Evolutionary conservation across 2,113 vertebrate species (phyloP).

Genomic region (Pseudopodoces humilis): DNA sequence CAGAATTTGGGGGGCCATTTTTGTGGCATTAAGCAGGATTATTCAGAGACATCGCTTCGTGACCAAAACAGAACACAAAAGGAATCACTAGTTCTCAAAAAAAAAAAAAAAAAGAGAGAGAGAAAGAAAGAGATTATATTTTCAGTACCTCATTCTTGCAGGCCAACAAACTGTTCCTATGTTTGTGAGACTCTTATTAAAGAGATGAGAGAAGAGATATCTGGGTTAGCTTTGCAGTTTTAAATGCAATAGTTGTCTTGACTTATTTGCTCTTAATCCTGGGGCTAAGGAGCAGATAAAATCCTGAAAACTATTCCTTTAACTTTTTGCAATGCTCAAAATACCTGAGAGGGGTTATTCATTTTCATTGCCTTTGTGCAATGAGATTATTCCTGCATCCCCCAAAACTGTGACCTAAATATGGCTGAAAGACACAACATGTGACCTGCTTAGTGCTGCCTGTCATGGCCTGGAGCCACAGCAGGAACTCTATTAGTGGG

Average conservation of each 20-base stretch:
- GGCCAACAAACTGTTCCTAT: neutral
- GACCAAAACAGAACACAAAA: neutral
- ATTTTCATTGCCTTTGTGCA: constrained; percentile 81
- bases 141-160: neutral
- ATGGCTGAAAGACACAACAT: constrained; percentile 97
- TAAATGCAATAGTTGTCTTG: constrained; percentile 12
- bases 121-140: neutral
- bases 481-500: constrained; percentile 88
- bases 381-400: constrained; percentile 79
- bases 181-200: neutral
- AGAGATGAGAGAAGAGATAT: neutral
- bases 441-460: constrained; percentile 91
- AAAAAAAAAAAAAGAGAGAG: neutral
- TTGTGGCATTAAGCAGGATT: neutral
- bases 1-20: neutral
- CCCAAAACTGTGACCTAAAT: constrained; percentile 94
- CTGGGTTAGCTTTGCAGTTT: neutral
- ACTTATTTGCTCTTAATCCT: constrained; percentile 7
- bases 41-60: neutral
- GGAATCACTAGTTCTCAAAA: neutral
- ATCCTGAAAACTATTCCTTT: constrained; percentile 53
- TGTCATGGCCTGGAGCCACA: constrained; percentile 84
- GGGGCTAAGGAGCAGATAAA: constrained; percentile 13
- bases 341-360: constrained; percentile 73
- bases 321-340: constrained; percentile 51